Conservation (phyloP, 2,113 vertebrate genomes). For the Fulmarus glacialis region DNA sequence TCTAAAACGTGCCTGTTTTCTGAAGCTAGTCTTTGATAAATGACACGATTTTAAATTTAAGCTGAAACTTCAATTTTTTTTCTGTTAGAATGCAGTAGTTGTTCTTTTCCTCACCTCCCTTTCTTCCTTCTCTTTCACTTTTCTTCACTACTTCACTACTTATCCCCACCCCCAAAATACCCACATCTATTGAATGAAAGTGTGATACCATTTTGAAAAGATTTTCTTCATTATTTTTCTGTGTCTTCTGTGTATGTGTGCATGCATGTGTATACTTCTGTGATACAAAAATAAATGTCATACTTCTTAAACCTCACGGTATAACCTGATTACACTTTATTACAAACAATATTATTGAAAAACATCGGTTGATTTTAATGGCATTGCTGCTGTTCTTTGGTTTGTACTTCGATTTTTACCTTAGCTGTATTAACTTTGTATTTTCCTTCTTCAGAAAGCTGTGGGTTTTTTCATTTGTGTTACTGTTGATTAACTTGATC, state of each 20-base stretch:
- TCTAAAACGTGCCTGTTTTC: background rate
- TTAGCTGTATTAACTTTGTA: background rate
- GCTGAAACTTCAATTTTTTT: background rate
- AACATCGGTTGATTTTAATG: background rate
- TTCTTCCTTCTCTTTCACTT: background rate
- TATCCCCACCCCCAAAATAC: background rate
- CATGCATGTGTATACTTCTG: accelerated
- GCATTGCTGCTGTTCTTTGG: background rate
- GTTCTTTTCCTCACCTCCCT: background rate
- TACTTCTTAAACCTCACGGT: background rate
- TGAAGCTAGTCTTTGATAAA: background rate
- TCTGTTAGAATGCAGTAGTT: background rate
- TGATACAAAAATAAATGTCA: background rate
- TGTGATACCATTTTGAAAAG: background rate
- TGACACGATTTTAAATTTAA: background rate
- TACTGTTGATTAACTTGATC: background rate
- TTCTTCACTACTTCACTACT: background rate
- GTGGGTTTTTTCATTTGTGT: background rate
- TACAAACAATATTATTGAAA: background rate
- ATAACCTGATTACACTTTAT: background rate
- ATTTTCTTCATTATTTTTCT: background rate
- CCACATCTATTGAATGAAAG: background rate
- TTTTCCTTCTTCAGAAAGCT: background rate
- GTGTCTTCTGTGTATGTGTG: background rate
- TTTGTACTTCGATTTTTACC: background rate